These are phyloP conservation scores for Coturnix japonica DNA, from an alignment of 2,113 vertebrate genomes.

Conservation along the genomic window DNA sequence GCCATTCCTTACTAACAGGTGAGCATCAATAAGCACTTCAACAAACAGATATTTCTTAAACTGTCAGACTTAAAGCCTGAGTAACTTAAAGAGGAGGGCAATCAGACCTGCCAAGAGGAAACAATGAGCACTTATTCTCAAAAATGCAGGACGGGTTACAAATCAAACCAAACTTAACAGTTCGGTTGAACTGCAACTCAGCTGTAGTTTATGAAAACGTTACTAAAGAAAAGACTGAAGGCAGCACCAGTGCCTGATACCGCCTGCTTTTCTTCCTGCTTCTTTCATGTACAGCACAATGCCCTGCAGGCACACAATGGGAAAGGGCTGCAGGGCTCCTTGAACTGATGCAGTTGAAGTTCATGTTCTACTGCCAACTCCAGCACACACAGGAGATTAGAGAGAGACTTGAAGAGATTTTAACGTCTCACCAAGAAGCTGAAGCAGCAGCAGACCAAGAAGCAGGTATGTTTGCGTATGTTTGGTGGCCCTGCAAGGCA, in stretches of 20 bases:
- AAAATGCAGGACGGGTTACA: neutral
- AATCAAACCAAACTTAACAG: neutral
- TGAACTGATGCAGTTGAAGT: neutral
- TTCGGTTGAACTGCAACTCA: neutral
- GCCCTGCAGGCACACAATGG: neutral
- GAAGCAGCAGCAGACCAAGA: neutral
- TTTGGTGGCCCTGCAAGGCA: too few relatives aligned
- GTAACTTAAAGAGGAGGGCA: neutral
- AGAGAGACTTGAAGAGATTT: neutral
- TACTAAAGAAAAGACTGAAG: neutral
- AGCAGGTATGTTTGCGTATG: too few relatives aligned
- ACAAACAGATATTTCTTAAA: slow-evolving; percentile 36
- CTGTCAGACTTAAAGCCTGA: neutral
- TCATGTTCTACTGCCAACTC: neutral
- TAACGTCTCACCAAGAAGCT: neutral
- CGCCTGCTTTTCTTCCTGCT: neutral
- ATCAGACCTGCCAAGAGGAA: neutral
- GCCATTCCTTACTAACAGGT: neutral
- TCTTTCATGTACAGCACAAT: neutral
- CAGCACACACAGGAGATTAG: slow-evolving; percentile 15
- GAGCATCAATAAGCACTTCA: slow-evolving; percentile 29
- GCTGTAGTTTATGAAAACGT: neutral
- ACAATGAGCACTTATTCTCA: neutral
- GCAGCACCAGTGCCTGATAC: neutral
- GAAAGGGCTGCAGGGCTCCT: slow-evolving; percentile 12